These are phyloP conservation scores for Leptopilina syphax DNA, from an alignment of 2,888 invertebrate genomes.

Conservation along the genomic window DNA sequence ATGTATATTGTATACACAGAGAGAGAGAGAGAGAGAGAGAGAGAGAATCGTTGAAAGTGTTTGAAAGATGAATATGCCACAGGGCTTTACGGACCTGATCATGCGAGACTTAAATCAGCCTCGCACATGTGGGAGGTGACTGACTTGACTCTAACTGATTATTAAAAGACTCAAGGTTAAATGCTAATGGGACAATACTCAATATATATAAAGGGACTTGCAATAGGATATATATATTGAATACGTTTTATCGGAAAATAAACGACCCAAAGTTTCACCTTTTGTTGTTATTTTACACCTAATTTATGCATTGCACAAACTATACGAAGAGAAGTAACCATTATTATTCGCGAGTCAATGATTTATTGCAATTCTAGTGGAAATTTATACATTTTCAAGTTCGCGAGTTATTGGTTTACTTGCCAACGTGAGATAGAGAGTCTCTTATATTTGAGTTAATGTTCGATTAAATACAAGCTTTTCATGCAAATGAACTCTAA, in stretches of 20 bases:
- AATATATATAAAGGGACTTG: neutral
- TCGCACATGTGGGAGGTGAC: slow-evolving; percentile 25
- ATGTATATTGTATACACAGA: no score
- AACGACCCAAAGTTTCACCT: slow-evolving; percentile 18
- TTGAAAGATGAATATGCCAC: slow-evolving; percentile 35
- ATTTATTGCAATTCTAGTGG: slow-evolving; percentile 17
- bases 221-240: slow-evolving; percentile 6
- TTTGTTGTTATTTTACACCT: slow-evolving; percentile 27
- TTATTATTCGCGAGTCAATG: slow-evolving; percentile 16
- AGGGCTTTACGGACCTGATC: slow-evolving; percentile 12
- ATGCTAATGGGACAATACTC: slow-evolving; percentile 21
- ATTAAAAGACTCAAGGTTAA: slow-evolving; percentile 35
- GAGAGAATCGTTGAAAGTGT: slow-evolving; percentile 8
- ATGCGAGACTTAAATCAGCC: slow-evolving; percentile 14
- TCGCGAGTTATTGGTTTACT: slow-evolving; percentile 13
- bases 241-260: slow-evolving; percentile 18
- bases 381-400: neutral
- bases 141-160: slow-evolving; percentile 28
- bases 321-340: neutral
- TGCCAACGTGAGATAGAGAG: neutral
- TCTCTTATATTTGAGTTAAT: slow-evolving; percentile 11
- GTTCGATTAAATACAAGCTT: neutral
- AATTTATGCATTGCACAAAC: slow-evolving; percentile 34
- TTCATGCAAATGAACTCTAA: neutral
- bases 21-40: neutral